Conservation (phyloP, 1,140 invertebrate genomes). For the Drosophila ohnishii region DNA sequence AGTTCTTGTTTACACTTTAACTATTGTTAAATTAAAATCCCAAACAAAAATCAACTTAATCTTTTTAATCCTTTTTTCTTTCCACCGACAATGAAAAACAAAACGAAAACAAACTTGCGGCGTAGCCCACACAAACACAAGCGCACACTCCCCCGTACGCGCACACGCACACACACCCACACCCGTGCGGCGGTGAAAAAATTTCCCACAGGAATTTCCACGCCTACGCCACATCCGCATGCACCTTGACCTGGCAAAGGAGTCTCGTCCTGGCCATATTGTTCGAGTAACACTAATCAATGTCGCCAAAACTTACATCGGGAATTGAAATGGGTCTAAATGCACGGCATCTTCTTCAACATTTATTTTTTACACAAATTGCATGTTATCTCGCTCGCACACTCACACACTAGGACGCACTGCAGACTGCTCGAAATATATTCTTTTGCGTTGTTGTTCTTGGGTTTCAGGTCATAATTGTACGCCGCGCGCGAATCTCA, state of each 20-base stretch:
- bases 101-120: slow-evolving; percentile 44
- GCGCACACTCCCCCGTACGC: slow-evolving; percentile 8
- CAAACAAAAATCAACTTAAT: not conserved
- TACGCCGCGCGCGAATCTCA: not conserved
- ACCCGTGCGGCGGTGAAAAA: slow-evolving; percentile 30
- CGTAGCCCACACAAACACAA: slow-evolving; percentile 30
- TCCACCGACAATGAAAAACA: slow-evolving; percentile 30
- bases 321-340: slow-evolving; percentile 12
- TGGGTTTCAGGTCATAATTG: not conserved
- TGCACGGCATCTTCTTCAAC: slow-evolving; percentile 22
- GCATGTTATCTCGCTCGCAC: slow-evolving; percentile 24
- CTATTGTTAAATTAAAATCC: not conserved
- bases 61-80: slow-evolving; percentile 19
- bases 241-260: slow-evolving; percentile 12
- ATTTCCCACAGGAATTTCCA: slow-evolving; percentile 51
- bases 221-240: slow-evolving; percentile 38
- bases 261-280: not conserved
- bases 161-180: slow-evolving; percentile 33
- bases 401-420: slow-evolving; percentile 10
- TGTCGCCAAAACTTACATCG: slow-evolving; percentile 7
- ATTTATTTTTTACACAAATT: slow-evolving; percentile 31
- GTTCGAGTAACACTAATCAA: not conserved
- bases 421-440: slow-evolving; percentile 23
- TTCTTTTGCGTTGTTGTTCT: slow-evolving; percentile 28
- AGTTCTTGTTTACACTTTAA: not conserved